phyloP scores from a whole-genome alignment of 2,113 vertebrate genomes.

The Hydrochoerus hydrochaeris region DNA sequence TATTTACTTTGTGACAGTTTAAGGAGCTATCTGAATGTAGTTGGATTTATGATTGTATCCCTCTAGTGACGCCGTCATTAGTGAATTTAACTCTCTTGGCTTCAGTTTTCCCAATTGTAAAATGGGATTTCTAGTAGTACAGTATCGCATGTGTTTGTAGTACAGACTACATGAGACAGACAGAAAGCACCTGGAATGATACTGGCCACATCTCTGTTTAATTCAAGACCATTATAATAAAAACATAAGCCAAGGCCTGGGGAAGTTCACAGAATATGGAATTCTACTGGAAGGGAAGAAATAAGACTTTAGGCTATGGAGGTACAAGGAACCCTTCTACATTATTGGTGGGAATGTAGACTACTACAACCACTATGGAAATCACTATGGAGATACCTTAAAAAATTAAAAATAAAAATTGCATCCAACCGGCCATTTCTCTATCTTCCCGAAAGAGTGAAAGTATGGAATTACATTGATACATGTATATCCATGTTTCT shows the following conservation, averaged over 20 bases:
- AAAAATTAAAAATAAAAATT: not conserved
- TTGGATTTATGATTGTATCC: not conserved
- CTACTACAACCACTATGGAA: not conserved
- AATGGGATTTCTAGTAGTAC: not conserved
- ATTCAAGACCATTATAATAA: not conserved
- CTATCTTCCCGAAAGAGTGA: not conserved
- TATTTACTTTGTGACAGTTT: not conserved
- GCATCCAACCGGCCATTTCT: not conserved
- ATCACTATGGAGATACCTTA: not conserved
- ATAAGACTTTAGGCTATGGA: not conserved
- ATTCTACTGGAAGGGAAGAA: not conserved
- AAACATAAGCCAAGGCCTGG: not conserved
- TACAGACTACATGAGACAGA: not conserved
- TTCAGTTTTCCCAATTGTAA: not conserved
- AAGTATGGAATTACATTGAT: not conserved
- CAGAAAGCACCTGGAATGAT: not conserved
- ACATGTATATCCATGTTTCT: not conserved
- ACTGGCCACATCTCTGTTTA: not conserved
- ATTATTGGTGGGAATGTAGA: not conserved
- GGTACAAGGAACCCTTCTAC: not conserved
- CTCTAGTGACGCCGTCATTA: not conserved
- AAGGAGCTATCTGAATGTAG: not conserved
- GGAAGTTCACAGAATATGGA: not conserved
- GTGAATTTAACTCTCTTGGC: not conserved
- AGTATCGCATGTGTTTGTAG: not conserved